Conservation (phyloP, 1,140 invertebrate species). For the Lepidurus packardi region DNA sequence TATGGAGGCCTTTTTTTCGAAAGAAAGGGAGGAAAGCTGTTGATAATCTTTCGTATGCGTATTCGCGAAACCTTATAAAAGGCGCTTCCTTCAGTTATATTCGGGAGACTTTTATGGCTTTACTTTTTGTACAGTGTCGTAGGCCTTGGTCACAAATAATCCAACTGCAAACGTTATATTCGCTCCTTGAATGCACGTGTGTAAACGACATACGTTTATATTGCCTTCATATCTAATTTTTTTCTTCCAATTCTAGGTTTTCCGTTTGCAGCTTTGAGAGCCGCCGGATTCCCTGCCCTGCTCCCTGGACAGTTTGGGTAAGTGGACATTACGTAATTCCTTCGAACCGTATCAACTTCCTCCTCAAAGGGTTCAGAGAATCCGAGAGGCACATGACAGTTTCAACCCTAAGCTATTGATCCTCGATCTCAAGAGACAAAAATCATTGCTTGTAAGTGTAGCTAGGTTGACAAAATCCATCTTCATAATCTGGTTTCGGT, state of each 20-base stretch:
- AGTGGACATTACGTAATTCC: slow-evolving; percentile 46
- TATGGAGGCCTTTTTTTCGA: slow-evolving; percentile 33
- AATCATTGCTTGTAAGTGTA: too few species aligned
- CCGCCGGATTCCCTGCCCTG: slow-evolving; percentile 62
- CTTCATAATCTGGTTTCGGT: too few species aligned
- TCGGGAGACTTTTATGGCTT: neutral
- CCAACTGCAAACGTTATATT: too few species aligned
- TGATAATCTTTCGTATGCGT: neutral
- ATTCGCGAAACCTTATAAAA: neutral
- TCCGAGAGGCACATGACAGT: too few species aligned
- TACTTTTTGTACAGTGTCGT: neutral
- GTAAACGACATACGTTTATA: neutral
- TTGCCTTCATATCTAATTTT: neutral
- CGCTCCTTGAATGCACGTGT: neutral
- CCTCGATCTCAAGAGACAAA: too few species aligned
- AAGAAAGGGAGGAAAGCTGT: neutral
- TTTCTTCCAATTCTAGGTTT: slow-evolving; percentile 50
- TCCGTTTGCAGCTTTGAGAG: slow-evolving; percentile 56
- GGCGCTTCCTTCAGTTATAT: neutral
- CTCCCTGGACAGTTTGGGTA: slow-evolving; percentile 66
- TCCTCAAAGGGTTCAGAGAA: too few species aligned
- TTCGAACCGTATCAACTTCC: neutral
- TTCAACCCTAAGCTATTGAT: too few species aligned
- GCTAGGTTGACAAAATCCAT: too few species aligned
- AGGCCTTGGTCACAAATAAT: neutral